Base-by-base conservation (phyloP, 2,888 invertebrate species). In the Melitaea athalia region DNA sequence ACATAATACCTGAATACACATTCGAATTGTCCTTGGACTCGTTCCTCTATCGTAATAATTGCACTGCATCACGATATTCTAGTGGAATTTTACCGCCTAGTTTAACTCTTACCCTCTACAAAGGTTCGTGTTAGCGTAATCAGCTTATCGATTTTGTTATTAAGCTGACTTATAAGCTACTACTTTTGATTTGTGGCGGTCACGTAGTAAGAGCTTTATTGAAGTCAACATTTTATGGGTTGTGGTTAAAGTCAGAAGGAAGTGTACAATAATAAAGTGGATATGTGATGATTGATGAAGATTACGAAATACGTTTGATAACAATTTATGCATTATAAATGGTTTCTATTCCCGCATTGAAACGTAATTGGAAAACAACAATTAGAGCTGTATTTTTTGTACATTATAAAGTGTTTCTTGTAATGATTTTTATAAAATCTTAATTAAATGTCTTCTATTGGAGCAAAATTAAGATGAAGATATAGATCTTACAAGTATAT, bases 31-130 rank as follows among this genome's bases (percentile, higher is more conserved):
- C 91, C 91, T 91, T 91, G 91, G 87, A 82, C 91, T 89, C 85
- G 88, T 88, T 79, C 81, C 81, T 77, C 78, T 78, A 75, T 76
- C 74, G 72, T 74, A 83, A 88, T 91, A 91, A 91, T 91, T 87
- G 87, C 85, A 85, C 85, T 86, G 84, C 85, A 89, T 84, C 91
- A 91, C 91, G 91, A 88, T 80, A 79, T 79, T 80, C 79, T 80
- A 79, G 61, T 66, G 63, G 60, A 53, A 17, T 64, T 55, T 72
- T 79, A 82, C 79, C 77, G 76, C 77, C 76, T 73, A 78, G 70
- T 72, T 73, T 74, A 71, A 71, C 77, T 77, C 73, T 69, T 71
- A 67, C 73, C 75, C 69, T 77, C 76, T 69, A 72, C 71, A 66
- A 70, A 70, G 59, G 73, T 75, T 75, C 73, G 73, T 74, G 74